A percentile compares a stretch with the other conserved stretches of the same genome.
Conservation (phyloP, 2,888 invertebrate genomes). For the Meloe dianella region DNA sequence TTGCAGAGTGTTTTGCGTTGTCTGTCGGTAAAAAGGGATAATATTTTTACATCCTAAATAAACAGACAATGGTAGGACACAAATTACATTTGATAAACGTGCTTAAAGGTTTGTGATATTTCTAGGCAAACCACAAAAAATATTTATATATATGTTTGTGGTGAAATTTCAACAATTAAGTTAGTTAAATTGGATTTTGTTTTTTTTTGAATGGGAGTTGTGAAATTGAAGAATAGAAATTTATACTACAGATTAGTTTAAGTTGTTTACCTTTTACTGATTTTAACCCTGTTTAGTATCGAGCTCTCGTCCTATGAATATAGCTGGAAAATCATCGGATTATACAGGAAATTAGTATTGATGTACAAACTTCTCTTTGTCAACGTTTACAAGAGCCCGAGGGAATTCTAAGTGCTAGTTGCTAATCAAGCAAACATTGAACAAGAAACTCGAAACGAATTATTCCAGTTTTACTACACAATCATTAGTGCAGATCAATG, state of each 20-base stretch:
- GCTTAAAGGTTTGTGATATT: background rate
- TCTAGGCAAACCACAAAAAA: background rate
- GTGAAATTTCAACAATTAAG: background rate
- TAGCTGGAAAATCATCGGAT: slow-evolving; percentile 41
- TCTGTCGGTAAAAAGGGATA: slow-evolving; percentile 27
- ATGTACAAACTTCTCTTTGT: slow-evolving; percentile 38
- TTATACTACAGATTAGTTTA: background rate
- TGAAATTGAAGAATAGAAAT: background rate
- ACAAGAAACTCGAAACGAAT: background rate
- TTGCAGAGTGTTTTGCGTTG: slow-evolving; percentile 40
- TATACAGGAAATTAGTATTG: slow-evolving; percentile 46
- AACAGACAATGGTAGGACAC: slow-evolving; percentile 24
- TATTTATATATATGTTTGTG: background rate
- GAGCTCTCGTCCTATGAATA: slow-evolving; percentile 14
- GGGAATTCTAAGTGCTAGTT: slow-evolving; percentile 15
- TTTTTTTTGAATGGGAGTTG: background rate
- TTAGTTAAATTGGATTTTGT: background rate
- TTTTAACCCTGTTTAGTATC: slow-evolving; percentile 12
- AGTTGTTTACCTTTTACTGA: slow-evolving; percentile 13
- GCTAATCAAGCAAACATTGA: background rate
- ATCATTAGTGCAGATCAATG: background rate
- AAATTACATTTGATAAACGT: slow-evolving; percentile 23
- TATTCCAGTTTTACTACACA: background rate
- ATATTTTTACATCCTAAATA: slow-evolving; percentile 33
- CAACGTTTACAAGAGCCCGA: slow-evolving; percentile 26